Percentiles rank a stretch among this genome's conserved stretches.
Conservation (phyloP, 1,140 invertebrate genomes). For the Cydia fagiglandana region DNA sequence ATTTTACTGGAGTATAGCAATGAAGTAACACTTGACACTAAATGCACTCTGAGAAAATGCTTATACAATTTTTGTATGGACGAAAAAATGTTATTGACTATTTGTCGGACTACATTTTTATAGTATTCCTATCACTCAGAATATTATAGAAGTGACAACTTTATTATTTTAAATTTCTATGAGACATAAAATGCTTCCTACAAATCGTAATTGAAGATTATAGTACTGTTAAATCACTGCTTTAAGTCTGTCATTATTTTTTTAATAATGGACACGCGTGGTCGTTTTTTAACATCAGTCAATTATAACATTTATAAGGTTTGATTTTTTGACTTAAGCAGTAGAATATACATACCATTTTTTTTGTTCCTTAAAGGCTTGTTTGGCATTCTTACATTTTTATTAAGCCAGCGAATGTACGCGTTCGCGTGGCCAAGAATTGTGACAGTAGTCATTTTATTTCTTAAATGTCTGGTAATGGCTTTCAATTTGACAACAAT, state of each 20-base stretch:
- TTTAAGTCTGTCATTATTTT: neutral
- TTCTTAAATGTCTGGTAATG: neutral
- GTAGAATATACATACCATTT: neutral
- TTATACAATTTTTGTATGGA: neutral
- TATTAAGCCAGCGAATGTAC: neutral
- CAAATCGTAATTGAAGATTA: neutral
- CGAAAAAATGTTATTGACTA: conserved; percentile 9
- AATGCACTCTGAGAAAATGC: neutral
- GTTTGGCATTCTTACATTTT: neutral
- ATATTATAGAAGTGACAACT: neutral
- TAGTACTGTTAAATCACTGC: neutral
- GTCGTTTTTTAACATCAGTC: neutral
- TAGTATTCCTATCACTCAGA: neutral
- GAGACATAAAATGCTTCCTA: neutral
- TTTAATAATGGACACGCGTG: conserved; percentile 4
- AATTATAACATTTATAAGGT: neutral
- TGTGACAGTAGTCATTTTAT: neutral
- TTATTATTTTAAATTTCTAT: neutral
- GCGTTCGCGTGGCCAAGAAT: neutral
- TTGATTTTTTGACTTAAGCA: neutral
- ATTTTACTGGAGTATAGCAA: neutral
- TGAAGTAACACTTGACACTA: conserved; percentile 1
- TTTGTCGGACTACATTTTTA: neutral
- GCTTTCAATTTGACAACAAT: no score
- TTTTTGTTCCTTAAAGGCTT: neutral